Percentiles rank a stretch among this genome's conserved stretches.
These are phyloP conservation scores for Tachina lurida DNA, from an alignment of 2,888 invertebrate species.

Conservation along the genomic window DNA sequence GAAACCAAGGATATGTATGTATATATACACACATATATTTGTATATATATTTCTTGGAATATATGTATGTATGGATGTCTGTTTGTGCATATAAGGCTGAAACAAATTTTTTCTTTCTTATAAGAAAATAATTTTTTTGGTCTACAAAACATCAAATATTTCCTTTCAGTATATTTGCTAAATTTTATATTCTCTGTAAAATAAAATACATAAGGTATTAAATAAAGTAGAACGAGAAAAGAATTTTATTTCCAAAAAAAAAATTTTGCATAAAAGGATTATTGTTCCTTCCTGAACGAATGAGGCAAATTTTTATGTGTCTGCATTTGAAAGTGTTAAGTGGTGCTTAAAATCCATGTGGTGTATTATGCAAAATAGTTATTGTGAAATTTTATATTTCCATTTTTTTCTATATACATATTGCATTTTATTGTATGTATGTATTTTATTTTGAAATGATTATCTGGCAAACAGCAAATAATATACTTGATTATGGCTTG, in stretches of 20 bases:
- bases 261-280: constrained; percentile 32
- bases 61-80: too few relatives aligned
- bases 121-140: background rate
- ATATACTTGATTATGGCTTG: constrained; percentile 26
- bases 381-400: constrained; percentile 20
- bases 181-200: background rate
- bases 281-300: constrained; percentile 37
- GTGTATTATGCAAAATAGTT: constrained; percentile 56
- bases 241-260: background rate
- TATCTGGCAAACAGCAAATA: constrained; percentile 47
- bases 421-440: background rate
- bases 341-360: constrained; percentile 50
- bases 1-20: too few relatives aligned
- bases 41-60: too few relatives aligned
- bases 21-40: too few relatives aligned
- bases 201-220: constrained; percentile 14
- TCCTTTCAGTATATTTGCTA: background rate
- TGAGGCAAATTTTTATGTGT: constrained; percentile 50
- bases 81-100: too few relatives aligned
- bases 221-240: constrained; percentile 14
- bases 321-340: constrained; percentile 57
- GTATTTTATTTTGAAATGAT: constrained; percentile 44
- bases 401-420: background rate
- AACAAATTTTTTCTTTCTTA: background rate
- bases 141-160: background rate